These are phyloP conservation scores for Caenorhabditis panamensis DNA, from an alignment of 2,888 invertebrate genomes.

Conservation along the genomic window DNA sequence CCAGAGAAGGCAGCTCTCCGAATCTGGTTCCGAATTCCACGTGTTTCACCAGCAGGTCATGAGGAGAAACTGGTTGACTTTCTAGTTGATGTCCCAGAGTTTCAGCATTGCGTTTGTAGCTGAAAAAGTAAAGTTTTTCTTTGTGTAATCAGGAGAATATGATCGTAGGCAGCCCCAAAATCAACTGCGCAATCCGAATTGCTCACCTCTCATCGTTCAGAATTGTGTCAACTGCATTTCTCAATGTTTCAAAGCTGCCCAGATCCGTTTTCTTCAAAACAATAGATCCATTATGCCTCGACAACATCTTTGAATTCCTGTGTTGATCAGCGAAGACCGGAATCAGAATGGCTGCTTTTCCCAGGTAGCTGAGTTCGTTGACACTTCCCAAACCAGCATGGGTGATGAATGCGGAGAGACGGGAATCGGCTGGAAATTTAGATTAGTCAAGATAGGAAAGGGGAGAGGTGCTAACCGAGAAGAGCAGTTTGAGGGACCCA, in stretches of 20 bases:
- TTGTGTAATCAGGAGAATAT: too few relatives aligned
- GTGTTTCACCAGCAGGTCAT: slow-evolving; percentile 24
- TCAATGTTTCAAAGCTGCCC: background rate
- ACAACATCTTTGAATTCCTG: slow-evolving; percentile 45
- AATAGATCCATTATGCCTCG: slow-evolving; percentile 54
- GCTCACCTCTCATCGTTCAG: slow-evolving; percentile 18
- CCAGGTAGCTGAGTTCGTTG: slow-evolving; percentile 42
- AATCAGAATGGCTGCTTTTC: slow-evolving; percentile 44
- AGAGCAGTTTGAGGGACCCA: slow-evolving; percentile 35
- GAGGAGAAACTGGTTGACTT: slow-evolving; percentile 33
- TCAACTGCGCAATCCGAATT: background rate
- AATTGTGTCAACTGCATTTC: background rate
- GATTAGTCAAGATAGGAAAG: background rate
- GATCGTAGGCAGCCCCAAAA: too few relatives aligned
- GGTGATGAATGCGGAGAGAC: slow-evolving; percentile 44
- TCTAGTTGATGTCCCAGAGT: slow-evolving; percentile 4
- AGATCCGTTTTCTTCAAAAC: slow-evolving; percentile 22
- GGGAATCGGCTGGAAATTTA: slow-evolving; percentile 34
- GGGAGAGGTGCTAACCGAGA: background rate
- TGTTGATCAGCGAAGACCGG: slow-evolving; percentile 48
- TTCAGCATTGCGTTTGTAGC: slow-evolving; percentile 22
- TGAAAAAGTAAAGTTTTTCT: background rate
- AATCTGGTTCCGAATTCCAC: slow-evolving; percentile 30
- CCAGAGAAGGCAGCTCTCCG: slow-evolving; percentile 27
- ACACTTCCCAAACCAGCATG: slow-evolving; percentile 54